Evolutionary conservation across 2,888 invertebrate species (phyloP).

Genomic region (Acronicta psi): DNA sequence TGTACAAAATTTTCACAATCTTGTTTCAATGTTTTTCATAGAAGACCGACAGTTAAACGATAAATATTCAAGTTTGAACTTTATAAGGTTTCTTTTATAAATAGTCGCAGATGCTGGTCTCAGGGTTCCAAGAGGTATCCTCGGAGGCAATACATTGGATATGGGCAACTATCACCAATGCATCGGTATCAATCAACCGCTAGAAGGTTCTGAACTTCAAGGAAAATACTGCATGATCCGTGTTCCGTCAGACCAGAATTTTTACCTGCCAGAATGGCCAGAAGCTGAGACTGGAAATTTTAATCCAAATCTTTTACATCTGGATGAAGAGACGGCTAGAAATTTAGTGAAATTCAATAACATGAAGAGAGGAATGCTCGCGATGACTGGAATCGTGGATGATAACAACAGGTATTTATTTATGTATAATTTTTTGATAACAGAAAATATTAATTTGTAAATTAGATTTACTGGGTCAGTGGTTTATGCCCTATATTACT

Average conservation of each 20-base stretch:
- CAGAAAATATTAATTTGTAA: too few species aligned
- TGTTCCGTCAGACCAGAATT: slow-evolving; percentile 58
- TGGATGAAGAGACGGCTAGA: slow-evolving; percentile 36
- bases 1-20: too few species aligned
- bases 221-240: slow-evolving; percentile 71
- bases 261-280: slow-evolving; percentile 33
- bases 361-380: slow-evolving; percentile 18
- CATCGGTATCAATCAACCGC: slow-evolving; percentile 55
- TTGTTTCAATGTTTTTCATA: too few species aligned
- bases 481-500: neutral
- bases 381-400: slow-evolving; percentile 37
- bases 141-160: slow-evolving; percentile 60
- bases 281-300: slow-evolving; percentile 12
- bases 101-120: slow-evolving; percentile 68
- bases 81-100: neutral
- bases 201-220: slow-evolving; percentile 51
- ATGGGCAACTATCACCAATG: slow-evolving; percentile 70
- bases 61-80: too few species aligned
- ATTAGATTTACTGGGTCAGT: neutral
- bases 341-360: slow-evolving; percentile 18
- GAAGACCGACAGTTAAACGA: too few species aligned
- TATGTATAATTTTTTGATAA: too few species aligned
- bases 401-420: slow-evolving; percentile 31
- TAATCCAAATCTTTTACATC: slow-evolving; percentile 38
- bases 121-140: slow-evolving; percentile 61